Evolutionary conservation across 1,140 invertebrate genomes (phyloP).

Genomic region (Scaptomyza graminum): DNA sequence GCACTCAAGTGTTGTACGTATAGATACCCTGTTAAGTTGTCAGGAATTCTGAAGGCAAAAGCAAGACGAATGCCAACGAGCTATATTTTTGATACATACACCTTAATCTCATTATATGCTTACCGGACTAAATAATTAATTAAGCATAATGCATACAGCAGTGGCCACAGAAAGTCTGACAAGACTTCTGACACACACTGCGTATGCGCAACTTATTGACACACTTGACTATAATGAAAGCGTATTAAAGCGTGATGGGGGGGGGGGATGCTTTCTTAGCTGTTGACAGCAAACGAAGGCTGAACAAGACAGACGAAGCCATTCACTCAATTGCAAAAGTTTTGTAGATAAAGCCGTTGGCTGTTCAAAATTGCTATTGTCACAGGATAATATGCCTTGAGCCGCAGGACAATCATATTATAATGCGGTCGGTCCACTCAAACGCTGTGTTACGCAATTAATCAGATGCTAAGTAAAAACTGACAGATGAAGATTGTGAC

Average conservation of each 20-base stretch:
- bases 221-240: slow-evolving; percentile 2
- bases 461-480: background rate
- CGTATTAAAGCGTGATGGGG: background rate
- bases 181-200: background rate
- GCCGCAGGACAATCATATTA: slow-evolving; percentile 38
- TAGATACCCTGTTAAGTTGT: background rate
- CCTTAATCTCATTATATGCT: background rate
- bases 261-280: background rate
- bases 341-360: slow-evolving; percentile 20
- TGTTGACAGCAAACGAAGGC: background rate
- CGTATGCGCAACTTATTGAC: slow-evolving; percentile 31
- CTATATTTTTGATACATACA: background rate
- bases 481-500: slow-evolving; percentile 1
- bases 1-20: no score
- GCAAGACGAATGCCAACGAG: no score
- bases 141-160: background rate
- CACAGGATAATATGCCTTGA: slow-evolving; percentile 32
- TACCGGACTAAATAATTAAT: background rate
- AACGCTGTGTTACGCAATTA: slow-evolving; percentile 3
- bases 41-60: background rate
- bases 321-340: slow-evolving; percentile 9
- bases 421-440: slow-evolving; percentile 31
- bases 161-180: background rate
- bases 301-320: background rate
- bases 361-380: slow-evolving; percentile 21